Conservation (phyloP, 2,888 invertebrate species). For the Drosophila kanekoi region DNA sequence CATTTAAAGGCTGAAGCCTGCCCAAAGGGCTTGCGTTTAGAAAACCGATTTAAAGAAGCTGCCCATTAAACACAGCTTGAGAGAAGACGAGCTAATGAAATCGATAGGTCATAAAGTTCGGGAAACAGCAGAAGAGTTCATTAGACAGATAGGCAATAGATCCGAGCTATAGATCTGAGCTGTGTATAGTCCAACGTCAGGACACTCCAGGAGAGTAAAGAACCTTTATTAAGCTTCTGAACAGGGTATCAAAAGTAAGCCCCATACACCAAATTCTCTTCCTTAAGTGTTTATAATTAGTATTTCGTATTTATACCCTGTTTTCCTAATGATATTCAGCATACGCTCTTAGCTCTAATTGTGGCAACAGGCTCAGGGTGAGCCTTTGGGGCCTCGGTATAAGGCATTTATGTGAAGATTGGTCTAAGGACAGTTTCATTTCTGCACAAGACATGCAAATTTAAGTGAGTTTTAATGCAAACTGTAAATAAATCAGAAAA, state of each 20-base stretch:
- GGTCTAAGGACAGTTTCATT: slow-evolving; percentile 14
- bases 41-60: too few relatives aligned
- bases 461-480: slow-evolving; percentile 72
- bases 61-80: too few relatives aligned
- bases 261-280: neutral
- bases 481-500: slow-evolving; percentile 61
- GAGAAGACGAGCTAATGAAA: too few relatives aligned
- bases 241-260: neutral
- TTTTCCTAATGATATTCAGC: neutral
- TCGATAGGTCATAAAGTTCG: too few relatives aligned
- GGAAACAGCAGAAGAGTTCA: too few relatives aligned
- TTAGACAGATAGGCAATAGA: too few relatives aligned
- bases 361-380: neutral
- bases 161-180: too few relatives aligned
- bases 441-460: slow-evolving; percentile 35
- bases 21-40: neutral
- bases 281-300: neutral
- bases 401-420: slow-evolving; percentile 29
- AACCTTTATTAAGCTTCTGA: neutral
- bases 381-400: slow-evolving; percentile 8
- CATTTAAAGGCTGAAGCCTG: slow-evolving; percentile 5
- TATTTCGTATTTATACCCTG: neutral
- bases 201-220: too few relatives aligned
- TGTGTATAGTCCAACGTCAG: too few relatives aligned
- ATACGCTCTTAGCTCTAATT: neutral